Percentiles rank a stretch among this genome's conserved stretches.
Conservation (phyloP, 1,140 invertebrate species). For the Contarinia nasturtii region DNA sequence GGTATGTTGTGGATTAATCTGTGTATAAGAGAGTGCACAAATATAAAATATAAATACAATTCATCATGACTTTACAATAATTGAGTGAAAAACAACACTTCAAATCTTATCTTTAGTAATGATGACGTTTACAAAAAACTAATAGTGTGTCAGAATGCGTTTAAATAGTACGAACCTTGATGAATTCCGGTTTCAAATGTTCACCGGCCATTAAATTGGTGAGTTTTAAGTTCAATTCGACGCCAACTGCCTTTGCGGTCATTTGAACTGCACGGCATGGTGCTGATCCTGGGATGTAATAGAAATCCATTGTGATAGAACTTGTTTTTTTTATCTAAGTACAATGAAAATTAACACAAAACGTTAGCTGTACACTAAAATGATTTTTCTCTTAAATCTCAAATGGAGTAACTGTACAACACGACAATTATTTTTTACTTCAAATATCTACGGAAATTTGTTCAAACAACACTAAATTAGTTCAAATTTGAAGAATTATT, state of each 20-base stretch:
- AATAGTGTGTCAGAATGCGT: background rate
- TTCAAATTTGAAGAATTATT: too few relatives aligned
- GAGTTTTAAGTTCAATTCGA: slow-evolving; percentile 51
- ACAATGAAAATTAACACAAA: background rate
- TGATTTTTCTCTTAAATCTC: background rate
- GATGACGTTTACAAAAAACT: too few relatives aligned
- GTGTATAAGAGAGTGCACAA: too few relatives aligned
- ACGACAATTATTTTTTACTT: too few relatives aligned
- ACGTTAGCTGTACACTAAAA: background rate
- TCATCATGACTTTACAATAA: too few relatives aligned
- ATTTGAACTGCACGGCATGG: slow-evolving; percentile 51
- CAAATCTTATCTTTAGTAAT: too few relatives aligned
- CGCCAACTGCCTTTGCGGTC: slow-evolving; percentile 42
- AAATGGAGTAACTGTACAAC: background rate
- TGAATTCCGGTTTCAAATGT: slow-evolving; percentile 46
- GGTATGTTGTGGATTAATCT: slow-evolving; percentile 31
- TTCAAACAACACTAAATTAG: too few relatives aligned
- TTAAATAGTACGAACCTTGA: slow-evolving; percentile 34
- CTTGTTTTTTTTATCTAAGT: background rate
- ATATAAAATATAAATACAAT: background rate
- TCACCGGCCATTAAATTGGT: slow-evolving; percentile 40
- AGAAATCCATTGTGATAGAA: slow-evolving; percentile 23
- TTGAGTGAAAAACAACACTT: too few relatives aligned
- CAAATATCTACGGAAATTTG: too few relatives aligned
- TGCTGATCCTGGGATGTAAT: slow-evolving; percentile 45